Percentiles rank a stretch among this genome's conserved stretches.
These are phyloP conservation scores for Nestor notabilis DNA, from an alignment of 2,113 vertebrate genomes.

Conservation along the genomic window DNA sequence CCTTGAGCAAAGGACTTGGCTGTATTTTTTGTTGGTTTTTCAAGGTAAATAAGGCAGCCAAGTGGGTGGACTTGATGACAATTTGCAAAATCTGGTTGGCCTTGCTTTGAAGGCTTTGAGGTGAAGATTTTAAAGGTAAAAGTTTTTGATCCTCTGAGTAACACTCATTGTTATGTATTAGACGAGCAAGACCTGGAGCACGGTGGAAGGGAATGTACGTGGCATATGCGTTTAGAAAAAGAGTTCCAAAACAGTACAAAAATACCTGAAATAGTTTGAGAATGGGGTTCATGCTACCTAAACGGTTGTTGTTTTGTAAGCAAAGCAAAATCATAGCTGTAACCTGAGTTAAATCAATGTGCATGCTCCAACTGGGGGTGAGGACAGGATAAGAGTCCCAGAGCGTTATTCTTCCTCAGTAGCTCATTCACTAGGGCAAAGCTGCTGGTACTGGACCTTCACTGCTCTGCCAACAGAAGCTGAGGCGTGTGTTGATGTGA, in stretches of 20 bases:
- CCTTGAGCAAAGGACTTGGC: neutral
- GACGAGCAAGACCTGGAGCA: neutral
- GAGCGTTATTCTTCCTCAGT: neutral
- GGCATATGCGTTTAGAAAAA: neutral
- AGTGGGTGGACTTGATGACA: neutral
- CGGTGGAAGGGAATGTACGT: neutral
- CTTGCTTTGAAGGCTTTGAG: neutral
- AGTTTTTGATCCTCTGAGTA: neutral
- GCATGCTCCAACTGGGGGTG: rapidly evolving
- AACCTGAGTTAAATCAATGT: neutral
- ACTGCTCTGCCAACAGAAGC: neutral
- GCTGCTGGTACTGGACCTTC: neutral
- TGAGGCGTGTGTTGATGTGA: neutral
- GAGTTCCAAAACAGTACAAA: neutral
- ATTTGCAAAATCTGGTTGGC: neutral
- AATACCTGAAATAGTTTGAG: neutral
- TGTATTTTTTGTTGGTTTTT: neutral
- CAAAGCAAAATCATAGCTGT: neutral
- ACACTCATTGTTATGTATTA: neutral
- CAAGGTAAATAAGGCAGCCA: neutral
- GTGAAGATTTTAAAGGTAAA: neutral
- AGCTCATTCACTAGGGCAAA: neutral
- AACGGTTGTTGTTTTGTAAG: neutral
- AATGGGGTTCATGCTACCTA: neutral
- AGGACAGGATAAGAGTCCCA: neutral